Evolutionary conservation across 2,797 vertebrate species (phyloP).

Genomic region (Gastrophryne carolinensis): DNA sequence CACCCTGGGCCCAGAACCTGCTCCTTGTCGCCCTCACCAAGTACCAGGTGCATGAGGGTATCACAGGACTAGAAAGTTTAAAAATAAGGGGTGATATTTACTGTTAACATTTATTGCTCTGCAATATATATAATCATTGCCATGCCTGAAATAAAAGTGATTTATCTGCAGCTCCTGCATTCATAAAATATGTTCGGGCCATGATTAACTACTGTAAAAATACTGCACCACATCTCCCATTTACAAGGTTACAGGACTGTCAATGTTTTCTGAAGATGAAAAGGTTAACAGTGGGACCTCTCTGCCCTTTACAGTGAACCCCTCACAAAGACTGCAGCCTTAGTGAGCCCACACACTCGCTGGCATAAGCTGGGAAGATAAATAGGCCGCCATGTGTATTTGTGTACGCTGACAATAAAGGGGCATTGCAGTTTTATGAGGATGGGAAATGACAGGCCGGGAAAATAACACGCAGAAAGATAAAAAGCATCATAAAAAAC

Average conservation of each 20-base stretch:
- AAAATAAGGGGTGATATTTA: no score
- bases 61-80: no score
- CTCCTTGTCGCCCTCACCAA: no score
- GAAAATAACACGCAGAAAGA: slow-evolving; percentile 32
- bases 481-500: slow-evolving; percentile 27
- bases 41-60: no score
- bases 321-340: neutral
- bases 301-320: neutral
- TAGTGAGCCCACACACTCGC: neutral
- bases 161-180: neutral
- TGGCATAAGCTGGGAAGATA: neutral
- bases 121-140: neutral
- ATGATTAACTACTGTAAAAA: neutral
- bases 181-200: neutral
- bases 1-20: no score
- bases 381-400: neutral
- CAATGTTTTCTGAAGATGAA: neutral
- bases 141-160: neutral
- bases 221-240: neutral
- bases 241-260: neutral
- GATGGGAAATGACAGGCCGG: neutral
- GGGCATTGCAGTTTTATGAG: slow-evolving; percentile 14
- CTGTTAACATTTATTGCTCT: no score
- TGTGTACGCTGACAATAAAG: neutral
- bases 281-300: neutral